Base-by-base conservation (phyloP, 2,888 invertebrate species). In the Lepeophtheirus nordmannii region DNA sequence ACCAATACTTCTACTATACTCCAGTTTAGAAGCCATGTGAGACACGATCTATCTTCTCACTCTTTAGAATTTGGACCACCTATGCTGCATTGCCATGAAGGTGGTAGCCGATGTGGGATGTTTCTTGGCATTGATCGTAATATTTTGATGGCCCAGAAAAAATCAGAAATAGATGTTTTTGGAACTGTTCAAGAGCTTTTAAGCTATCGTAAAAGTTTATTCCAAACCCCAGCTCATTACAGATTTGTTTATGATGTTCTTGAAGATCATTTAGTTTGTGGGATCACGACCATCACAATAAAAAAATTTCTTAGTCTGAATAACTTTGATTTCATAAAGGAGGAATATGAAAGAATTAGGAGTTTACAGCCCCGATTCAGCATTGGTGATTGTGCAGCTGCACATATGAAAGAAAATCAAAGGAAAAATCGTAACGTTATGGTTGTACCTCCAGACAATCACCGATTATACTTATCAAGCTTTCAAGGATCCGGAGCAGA, bases 311-410 rank as follows among this genome's bases (percentile, higher is more conserved):
- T 62, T 22, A 12, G 22, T 58, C 12, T 22, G 12, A 10, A 23
- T 30, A 30, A 20, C 37, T 12, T 30, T 17, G 22, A 60, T 17
- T 40, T 39, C 1, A n/a, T 39, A 62, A 46, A 38, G 12, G n/a
- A 17, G 10, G 62, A 40, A n/a, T 40, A 40, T 17, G 22, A 58
- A 58, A 58, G 22, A 17, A 40, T 62, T 22, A 1, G 10, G 39
- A 20, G 20, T 11, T 17, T 62, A 17, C 12, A 20, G 7, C 62
- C 62, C 9, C 38, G 30, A 17, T 62, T 22, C 40, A 39, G 20
- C 14, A 62, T 62, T 39, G 62, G 62, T 41, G 62, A 62, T 17
- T 62, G 62, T 40, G 62, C 62, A 9, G 62, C 62, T 10, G 62
- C 40, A 10, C 62, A 62, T 7, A 39, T 39, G 11, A 17, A 12